Evolutionary conservation across 2,113 vertebrate species (phyloP).

Genomic region (Pterocles orientalis): DNA sequence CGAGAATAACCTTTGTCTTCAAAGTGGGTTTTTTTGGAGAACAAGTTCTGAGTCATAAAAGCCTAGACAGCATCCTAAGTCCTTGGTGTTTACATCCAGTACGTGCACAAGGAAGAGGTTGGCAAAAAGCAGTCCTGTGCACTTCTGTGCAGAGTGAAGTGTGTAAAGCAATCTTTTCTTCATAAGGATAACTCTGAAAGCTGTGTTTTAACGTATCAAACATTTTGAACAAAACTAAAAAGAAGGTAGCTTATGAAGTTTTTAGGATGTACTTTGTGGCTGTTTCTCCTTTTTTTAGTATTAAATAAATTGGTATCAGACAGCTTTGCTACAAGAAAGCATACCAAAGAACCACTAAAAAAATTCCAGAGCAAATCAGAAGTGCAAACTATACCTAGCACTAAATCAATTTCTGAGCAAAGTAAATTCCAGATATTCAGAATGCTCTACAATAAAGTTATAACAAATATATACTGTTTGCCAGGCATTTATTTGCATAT

Average conservation of each 20-base stretch:
- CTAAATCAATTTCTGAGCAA: background rate
- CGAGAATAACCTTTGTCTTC: background rate
- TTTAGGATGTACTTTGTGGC: constrained; percentile 1
- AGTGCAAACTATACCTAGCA: background rate
- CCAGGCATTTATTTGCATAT: constrained; percentile 43
- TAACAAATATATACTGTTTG: constrained; percentile 3
- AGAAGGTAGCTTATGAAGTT: background rate
- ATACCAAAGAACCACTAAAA: background rate
- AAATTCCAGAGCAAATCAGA: background rate
- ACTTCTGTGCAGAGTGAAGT: background rate
- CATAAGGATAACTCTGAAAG: background rate
- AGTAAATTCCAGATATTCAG: background rate
- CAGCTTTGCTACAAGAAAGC: constrained; percentile 56
- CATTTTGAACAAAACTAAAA: background rate
- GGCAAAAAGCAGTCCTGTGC: background rate
- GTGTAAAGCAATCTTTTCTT: background rate
- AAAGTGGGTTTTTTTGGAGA: background rate
- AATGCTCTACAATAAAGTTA: background rate
- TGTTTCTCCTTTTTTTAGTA: constrained; percentile 28
- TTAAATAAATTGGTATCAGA: constrained; percentile 26
- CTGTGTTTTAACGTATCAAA: background rate
- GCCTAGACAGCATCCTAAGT: background rate
- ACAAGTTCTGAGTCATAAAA: background rate
- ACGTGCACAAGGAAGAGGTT: background rate
- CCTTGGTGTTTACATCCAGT: background rate